phyloP scores from a whole-genome alignment of 2,113 vertebrate genomes.

The Siniperca chuatsi region DNA sequence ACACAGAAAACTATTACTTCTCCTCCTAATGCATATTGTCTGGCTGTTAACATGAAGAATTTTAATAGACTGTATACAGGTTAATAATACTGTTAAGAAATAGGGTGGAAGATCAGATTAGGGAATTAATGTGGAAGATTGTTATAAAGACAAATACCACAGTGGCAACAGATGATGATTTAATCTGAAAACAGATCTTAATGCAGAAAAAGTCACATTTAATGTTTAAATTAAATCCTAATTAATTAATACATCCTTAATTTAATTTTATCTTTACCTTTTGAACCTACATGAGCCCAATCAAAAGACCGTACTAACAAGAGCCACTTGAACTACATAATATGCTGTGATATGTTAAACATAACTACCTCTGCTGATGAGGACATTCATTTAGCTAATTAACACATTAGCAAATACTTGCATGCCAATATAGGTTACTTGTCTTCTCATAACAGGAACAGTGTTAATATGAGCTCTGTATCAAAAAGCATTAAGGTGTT shows the following conservation, averaged over 20 bases:
- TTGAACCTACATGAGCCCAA: slow-evolving; percentile 27
- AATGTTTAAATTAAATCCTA: slow-evolving; percentile 11
- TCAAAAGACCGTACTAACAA: slow-evolving; percentile 41
- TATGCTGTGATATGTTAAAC: slow-evolving; percentile 39
- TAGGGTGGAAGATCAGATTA: not conserved
- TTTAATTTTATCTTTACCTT: slow-evolving; percentile 16
- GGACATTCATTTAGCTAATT: slow-evolving; percentile 53
- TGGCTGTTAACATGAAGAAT: not conserved
- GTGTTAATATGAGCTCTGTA: not conserved
- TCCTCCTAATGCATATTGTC: not conserved
- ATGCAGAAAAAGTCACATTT: slow-evolving; percentile 22
- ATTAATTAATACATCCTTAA: slow-evolving; percentile 3
- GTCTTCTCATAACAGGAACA: slow-evolving; percentile 9
- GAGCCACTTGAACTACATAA: slow-evolving; percentile 40
- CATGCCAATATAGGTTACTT: slow-evolving; percentile 27
- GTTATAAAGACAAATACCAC: not conserved
- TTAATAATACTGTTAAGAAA: slow-evolving; percentile 1
- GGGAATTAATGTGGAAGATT: not conserved
- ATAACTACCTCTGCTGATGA: slow-evolving; percentile 34
- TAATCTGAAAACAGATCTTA: not conserved
- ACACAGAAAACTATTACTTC: slow-evolving; percentile 10
- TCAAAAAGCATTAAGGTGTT: slow-evolving; percentile 26
- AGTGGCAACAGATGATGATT: not conserved
- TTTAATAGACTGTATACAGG: not conserved
- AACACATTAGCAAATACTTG: slow-evolving; percentile 32